Conservation (phyloP, 2,797 vertebrate species). For the Chelonia mydas region DNA sequence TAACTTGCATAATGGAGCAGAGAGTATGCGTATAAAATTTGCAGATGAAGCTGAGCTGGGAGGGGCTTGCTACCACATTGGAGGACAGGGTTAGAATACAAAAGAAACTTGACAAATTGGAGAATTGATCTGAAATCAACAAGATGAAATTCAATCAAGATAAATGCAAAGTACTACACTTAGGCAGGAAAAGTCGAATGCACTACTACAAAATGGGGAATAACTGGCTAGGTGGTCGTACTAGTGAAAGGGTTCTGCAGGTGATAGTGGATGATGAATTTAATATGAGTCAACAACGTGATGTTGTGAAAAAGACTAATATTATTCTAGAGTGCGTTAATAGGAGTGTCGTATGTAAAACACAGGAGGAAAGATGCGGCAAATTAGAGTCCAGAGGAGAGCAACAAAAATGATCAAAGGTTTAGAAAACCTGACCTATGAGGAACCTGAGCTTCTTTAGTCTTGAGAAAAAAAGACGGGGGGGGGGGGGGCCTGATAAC, state of each 20-base stretch:
- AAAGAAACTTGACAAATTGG: neutral
- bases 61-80: neutral
- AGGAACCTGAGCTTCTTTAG: neutral
- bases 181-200: neutral
- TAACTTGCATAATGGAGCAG: neutral
- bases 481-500: neutral
- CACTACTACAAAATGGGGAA: neutral
- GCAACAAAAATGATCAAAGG: neutral
- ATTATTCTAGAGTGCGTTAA: neutral
- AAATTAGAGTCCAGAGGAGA: neutral
- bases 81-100: neutral
- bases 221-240: neutral
- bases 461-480: neutral
- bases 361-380: neutral
- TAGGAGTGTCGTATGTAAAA: neutral
- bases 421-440: neutral
- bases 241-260: too few species aligned
- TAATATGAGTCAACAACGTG: neutral
- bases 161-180: neutral
- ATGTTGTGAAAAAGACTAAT: neutral
- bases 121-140: neutral
- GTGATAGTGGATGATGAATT: neutral
- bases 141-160: neutral
- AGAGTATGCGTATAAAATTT: neutral
- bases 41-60: accelerated